Conservation (phyloP, 2,113 vertebrate genomes). For the Labrus mixtus region DNA sequence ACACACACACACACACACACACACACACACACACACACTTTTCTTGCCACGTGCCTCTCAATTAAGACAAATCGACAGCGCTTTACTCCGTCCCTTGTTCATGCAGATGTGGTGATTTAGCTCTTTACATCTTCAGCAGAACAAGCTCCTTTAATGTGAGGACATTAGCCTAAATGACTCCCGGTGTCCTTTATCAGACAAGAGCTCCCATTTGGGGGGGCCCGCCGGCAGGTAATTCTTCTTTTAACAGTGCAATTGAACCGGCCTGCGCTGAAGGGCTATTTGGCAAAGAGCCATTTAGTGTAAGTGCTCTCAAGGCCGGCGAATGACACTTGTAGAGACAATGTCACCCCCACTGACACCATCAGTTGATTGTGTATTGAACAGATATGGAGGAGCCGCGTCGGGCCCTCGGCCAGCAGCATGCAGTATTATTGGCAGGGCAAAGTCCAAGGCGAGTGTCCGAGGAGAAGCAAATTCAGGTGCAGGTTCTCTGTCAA, state of each 20-base stretch:
- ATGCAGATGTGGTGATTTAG: conserved; percentile 53
- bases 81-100: neutral
- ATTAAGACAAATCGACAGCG: conserved; percentile 33
- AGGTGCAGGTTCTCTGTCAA: conserved; percentile 39
- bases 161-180: conserved; percentile 64
- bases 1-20: neutral
- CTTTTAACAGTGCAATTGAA: conserved; percentile 69
- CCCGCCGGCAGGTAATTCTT: conserved; percentile 63
- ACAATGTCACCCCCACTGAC: conserved; percentile 73
- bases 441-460: conserved; percentile 43
- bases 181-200: conserved; percentile 45
- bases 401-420: conserved; percentile 33
- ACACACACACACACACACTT: neutral
- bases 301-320: conserved; percentile 75
- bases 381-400: conserved; percentile 56
- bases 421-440: conserved; percentile 43
- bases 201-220: conserved; percentile 55
- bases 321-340: conserved; percentile 74
- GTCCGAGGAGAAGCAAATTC: conserved; percentile 23
- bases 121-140: conserved; percentile 16
- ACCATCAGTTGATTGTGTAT: conserved; percentile 76
- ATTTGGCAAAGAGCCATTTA: conserved; percentile 78
- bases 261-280: conserved; percentile 63
- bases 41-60: conserved; percentile 46
- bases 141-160: conserved; percentile 43